Percentiles rank a stretch among this genome's conserved stretches.
phyloP scores from a whole-genome alignment of 35 echinoderm and acorn worm species.

The Anneissia japonica region DNA sequence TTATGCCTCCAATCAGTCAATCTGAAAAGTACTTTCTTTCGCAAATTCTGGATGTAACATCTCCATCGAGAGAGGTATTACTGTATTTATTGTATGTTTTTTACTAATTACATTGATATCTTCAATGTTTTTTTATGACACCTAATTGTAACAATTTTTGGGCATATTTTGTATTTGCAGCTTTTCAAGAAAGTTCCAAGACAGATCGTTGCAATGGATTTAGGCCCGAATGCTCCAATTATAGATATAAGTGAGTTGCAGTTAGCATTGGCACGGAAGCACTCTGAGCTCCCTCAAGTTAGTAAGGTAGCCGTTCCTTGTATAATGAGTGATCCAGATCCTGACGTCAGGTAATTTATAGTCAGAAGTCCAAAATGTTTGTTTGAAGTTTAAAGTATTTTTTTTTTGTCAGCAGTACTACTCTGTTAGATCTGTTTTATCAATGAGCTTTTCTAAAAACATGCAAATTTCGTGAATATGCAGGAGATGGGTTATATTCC shows the following conservation, averaged over 20 bases:
- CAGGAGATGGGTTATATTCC: too few relatives aligned
- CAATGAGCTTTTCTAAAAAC: too few relatives aligned
- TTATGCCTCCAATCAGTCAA: constrained; percentile 49
- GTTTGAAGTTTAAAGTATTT: too few relatives aligned
- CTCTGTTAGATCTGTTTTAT: too few relatives aligned
- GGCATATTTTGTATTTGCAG: constrained; percentile 49
- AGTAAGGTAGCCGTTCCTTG: constrained; percentile 54
- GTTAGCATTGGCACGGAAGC: constrained; percentile 64
- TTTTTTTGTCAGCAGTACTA: too few relatives aligned
- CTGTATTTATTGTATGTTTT: background rate
- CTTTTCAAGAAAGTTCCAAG: constrained; percentile 77
- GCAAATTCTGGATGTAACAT: constrained; percentile 48
- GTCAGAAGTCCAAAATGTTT: too few relatives aligned
- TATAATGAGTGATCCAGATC: constrained; percentile 69
- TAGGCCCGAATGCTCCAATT: constrained; percentile 42
- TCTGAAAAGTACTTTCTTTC: constrained; percentile 64
- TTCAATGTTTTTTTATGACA: background rate
- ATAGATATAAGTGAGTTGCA: constrained; percentile 72
- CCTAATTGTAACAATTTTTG: too few relatives aligned
- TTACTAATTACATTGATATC: background rate
- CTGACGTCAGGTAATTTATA: constrained; percentile 52
- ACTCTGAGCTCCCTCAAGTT: constrained; percentile 64
- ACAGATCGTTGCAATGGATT: constrained; percentile 74
- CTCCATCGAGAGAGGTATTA: constrained; percentile 62
- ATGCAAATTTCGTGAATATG: too few relatives aligned